A percentile compares a stretch with the other conserved stretches of the same genome.
phyloP scores from a whole-genome alignment of 1,140 invertebrate genomes.

The Achroia grisella region DNA sequence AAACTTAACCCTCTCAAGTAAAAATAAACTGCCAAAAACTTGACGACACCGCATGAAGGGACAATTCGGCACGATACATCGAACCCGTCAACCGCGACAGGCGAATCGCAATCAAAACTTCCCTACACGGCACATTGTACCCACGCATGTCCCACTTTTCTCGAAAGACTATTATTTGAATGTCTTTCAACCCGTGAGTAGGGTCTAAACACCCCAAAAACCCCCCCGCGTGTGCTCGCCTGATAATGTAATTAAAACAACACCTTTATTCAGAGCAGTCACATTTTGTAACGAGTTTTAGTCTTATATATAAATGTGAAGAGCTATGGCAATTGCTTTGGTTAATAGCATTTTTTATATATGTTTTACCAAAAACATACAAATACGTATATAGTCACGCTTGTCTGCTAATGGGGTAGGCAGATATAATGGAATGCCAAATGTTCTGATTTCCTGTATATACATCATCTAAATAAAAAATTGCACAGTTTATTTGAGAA shows the following conservation, averaged over 20 bases:
- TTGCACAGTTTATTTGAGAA: too few relatives aligned
- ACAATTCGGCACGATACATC: constrained; percentile 19
- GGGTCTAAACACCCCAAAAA: constrained; percentile 39
- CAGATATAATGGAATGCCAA: too few relatives aligned
- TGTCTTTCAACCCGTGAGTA: constrained; percentile 69
- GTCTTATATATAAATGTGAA: constrained; percentile 10
- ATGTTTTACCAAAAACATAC: not conserved
- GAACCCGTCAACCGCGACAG: constrained; percentile 46
- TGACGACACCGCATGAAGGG: constrained; percentile 9
- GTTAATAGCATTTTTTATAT: not conserved
- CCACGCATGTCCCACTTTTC: constrained; percentile 57
- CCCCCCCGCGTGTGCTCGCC: constrained; percentile 49
- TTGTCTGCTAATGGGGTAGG: too few relatives aligned
- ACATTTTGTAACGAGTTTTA: constrained; percentile 49
- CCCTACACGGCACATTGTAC: constrained; percentile 27
- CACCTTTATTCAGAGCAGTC: constrained; percentile 60
- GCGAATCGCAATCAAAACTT: constrained; percentile 65
- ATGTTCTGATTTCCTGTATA: too few relatives aligned
- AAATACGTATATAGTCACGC: too few relatives aligned
- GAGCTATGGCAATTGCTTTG: not conserved
- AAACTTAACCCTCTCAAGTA: too few relatives aligned
- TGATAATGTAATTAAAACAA: constrained; percentile 74
- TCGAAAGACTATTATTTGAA: constrained; percentile 69
- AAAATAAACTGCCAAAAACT: not conserved
- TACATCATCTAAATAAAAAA: too few relatives aligned